Conservation (phyloP, 2,797 vertebrate genomes). For the Enteromius thamalakanensis region DNA sequence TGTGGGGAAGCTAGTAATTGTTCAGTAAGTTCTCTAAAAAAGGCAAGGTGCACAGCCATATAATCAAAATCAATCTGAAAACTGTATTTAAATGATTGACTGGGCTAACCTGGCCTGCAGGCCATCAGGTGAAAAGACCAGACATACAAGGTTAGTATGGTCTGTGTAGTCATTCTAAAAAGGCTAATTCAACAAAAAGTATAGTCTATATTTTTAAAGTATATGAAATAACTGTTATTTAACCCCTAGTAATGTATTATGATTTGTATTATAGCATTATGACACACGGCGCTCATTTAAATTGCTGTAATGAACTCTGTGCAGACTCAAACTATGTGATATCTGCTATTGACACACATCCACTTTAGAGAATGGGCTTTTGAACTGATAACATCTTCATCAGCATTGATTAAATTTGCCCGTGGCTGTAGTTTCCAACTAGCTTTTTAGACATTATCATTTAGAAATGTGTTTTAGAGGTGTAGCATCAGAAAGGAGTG, state of each 20-base stretch:
- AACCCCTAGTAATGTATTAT: background rate
- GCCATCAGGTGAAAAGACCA: background rate
- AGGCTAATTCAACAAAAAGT: slow-evolving; percentile 1
- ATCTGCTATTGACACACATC: slow-evolving; percentile 9
- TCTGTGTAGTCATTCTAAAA: background rate
- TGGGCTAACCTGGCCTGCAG: background rate
- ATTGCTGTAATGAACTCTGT: background rate
- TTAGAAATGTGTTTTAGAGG: background rate
- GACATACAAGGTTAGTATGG: background rate
- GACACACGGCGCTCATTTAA: slow-evolving; percentile 12
- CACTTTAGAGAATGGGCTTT: slow-evolving; percentile 26
- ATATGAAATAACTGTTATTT: background rate
- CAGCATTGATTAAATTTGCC: background rate
- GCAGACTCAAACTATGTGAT: background rate
- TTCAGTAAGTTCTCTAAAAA: background rate
- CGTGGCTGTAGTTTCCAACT: background rate
- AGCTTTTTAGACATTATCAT: background rate
- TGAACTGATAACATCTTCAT: slow-evolving; percentile 2
- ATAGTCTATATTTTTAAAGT: background rate
- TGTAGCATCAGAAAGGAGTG: background rate
- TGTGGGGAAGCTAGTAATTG: background rate
- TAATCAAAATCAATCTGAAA: slow-evolving; percentile 10
- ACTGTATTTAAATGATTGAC: background rate
- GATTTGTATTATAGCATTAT: background rate
- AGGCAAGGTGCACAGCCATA: background rate